Percentiles rank a stretch among this genome's conserved stretches.
Conservation (phyloP, 2,797 vertebrate genomes). For the Lagocephalus sceleratus region DNA sequence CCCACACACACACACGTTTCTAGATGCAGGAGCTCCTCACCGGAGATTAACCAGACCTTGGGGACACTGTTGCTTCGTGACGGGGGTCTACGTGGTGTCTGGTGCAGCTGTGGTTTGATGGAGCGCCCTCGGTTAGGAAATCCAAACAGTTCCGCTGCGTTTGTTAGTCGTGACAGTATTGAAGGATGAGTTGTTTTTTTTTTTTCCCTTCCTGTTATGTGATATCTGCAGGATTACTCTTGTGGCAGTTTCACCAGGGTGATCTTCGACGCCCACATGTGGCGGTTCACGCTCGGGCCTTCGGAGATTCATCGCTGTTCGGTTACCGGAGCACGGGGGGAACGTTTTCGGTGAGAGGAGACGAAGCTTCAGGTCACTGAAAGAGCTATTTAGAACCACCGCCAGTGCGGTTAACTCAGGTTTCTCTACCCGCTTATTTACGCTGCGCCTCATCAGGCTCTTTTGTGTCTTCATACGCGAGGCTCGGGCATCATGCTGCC, state of each 20-base stretch:
- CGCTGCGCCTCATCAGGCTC: too few relatives aligned
- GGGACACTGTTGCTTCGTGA: slow-evolving; percentile 53
- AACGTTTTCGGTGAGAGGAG: slow-evolving; percentile 46
- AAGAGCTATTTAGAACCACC: slow-evolving; percentile 22
- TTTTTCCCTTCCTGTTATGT: not conserved
- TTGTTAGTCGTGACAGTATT: not conserved
- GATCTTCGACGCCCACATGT: slow-evolving; percentile 52
- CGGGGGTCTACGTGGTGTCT: slow-evolving; percentile 51
- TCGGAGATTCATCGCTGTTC: slow-evolving; percentile 37
- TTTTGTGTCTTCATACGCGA: too few relatives aligned
- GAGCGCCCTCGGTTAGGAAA: not conserved
- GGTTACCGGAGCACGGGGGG: not conserved
- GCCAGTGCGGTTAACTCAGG: not conserved
- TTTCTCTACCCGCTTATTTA: too few relatives aligned
- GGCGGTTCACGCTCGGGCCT: slow-evolving; percentile 34
- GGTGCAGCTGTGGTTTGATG: slow-evolving; percentile 31
- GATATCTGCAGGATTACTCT: slow-evolving; percentile 28
- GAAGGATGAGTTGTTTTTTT: too few relatives aligned
- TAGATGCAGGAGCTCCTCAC: too few relatives aligned
- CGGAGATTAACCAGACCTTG: not conserved
- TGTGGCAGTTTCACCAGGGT: slow-evolving; percentile 52
- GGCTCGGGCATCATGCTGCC: too few relatives aligned
- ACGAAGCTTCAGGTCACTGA: slow-evolving; percentile 24
- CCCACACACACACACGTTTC: too few relatives aligned
- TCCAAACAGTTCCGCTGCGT: not conserved